Percentiles rank a stretch among this genome's conserved stretches.
Conservation (phyloP, 92 coral and sea anemone genomes). For the Palythoa grandis region DNA sequence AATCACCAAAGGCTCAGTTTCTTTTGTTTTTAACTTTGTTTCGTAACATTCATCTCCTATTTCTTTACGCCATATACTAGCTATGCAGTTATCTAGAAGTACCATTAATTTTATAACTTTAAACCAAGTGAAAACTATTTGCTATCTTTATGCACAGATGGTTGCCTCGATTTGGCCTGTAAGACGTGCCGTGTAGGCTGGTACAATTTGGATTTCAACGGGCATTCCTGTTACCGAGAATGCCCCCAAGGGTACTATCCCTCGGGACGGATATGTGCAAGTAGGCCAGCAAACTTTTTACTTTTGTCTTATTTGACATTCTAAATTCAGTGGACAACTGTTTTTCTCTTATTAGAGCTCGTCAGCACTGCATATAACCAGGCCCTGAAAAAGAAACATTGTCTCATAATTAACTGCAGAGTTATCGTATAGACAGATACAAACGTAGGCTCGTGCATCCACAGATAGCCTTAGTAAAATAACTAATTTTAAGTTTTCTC, state of each 20-base stretch:
- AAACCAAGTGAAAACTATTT: not conserved
- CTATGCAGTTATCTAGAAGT: no score
- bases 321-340: no score
- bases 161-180: slow-evolving; percentile 37
- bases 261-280: slow-evolving; percentile 24
- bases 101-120: not conserved
- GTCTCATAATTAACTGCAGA: no score
- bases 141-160: not conserved
- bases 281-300: not conserved
- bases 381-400: not conserved
- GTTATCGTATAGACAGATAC: not conserved
- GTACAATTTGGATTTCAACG: slow-evolving; percentile 35
- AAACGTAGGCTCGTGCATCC: not conserved
- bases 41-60: no score
- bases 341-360: no score
- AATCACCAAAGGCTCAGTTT: no score
- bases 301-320: not conserved
- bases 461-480: not conserved
- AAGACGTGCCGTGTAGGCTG: slow-evolving; percentile 33
- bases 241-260: slow-evolving; percentile 39
- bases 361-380: no score
- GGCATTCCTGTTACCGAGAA: slow-evolving; percentile 30
- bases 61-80: no score
- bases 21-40: no score
- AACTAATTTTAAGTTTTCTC: not conserved